Percentiles rank a stretch among this genome's conserved stretches.
Conservation (phyloP, 2,113 vertebrate species). For the Sardina pilchardus region DNA sequence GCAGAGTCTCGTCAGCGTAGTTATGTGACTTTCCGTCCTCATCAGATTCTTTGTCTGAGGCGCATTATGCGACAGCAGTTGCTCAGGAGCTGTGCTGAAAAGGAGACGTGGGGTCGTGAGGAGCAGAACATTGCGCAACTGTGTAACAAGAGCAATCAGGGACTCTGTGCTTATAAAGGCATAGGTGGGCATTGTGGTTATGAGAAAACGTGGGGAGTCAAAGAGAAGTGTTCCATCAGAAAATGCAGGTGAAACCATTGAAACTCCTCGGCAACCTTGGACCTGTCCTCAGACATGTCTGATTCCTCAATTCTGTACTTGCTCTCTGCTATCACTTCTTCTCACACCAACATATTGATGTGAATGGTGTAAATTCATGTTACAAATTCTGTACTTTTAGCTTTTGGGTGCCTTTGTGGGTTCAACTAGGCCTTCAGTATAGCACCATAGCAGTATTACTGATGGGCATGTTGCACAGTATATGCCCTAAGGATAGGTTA, state of each 20-base stretch:
- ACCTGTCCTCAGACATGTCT: slow-evolving; percentile 17
- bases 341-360: not conserved
- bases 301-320: not conserved
- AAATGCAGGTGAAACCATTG: slow-evolving; percentile 55
- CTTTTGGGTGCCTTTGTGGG: not conserved
- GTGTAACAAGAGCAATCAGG: slow-evolving; percentile 55
- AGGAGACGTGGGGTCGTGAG: slow-evolving; percentile 8
- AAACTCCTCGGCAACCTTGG: slow-evolving; percentile 54
- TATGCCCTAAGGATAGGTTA: not conserved
- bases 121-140: slow-evolving; percentile 35
- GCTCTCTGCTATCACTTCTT: not conserved
- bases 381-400: not conserved
- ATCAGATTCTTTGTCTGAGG: not conserved
- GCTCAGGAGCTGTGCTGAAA: slow-evolving; percentile 16
- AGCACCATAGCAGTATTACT: not conserved
- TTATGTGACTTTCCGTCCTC: slow-evolving; percentile 12
- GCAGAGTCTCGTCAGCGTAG: not conserved
- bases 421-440: not conserved
- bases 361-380: not conserved
- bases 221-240: slow-evolving; percentile 57
- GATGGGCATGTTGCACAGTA: not conserved
- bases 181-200: slow-evolving; percentile 45
- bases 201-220: slow-evolving; percentile 41
- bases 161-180: slow-evolving; percentile 30
- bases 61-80: slow-evolving; percentile 3